Percentiles rank a stretch among this genome's conserved stretches.
Conservation (phyloP, 2,797 vertebrate species). For the Poeciliopsis presidionis region DNA sequence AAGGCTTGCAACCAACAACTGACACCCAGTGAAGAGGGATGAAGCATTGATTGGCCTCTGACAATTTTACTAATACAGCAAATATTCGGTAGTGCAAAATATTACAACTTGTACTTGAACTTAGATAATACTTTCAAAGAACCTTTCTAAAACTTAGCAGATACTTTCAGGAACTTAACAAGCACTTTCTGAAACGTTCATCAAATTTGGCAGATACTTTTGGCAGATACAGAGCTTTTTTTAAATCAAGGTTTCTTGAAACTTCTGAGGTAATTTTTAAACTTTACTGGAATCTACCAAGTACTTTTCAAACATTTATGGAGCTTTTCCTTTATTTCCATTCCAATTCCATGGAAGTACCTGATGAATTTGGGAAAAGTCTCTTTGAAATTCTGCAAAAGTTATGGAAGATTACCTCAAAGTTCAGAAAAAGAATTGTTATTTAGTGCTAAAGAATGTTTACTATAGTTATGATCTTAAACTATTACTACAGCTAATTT, state of each 20-base stretch:
- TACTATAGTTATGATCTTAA: neutral
- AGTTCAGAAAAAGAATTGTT: neutral
- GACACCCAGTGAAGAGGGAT: conserved; percentile 1
- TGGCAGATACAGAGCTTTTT: neutral
- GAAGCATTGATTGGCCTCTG: conserved; percentile 17
- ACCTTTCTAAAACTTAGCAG: neutral
- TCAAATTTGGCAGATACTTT: neutral
- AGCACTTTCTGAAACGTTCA: neutral
- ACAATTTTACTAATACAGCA: neutral
- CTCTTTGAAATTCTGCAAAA: neutral
- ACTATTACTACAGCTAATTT: neutral
- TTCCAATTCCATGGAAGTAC: neutral
- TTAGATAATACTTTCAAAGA: neutral
- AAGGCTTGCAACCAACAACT: conserved; percentile 82
- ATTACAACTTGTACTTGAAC: neutral
- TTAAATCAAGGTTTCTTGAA: neutral
- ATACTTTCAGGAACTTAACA: neutral
- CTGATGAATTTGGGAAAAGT: neutral
- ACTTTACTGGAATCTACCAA: neutral
- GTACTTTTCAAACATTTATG: neutral
- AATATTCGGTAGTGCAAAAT: neutral
- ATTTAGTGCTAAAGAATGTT: neutral
- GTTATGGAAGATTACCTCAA: neutral
- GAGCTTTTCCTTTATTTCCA: neutral
- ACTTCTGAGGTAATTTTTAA: neutral